Conservation (phyloP, 2,113 vertebrate genomes). For the Amblyornis subalaris region DNA sequence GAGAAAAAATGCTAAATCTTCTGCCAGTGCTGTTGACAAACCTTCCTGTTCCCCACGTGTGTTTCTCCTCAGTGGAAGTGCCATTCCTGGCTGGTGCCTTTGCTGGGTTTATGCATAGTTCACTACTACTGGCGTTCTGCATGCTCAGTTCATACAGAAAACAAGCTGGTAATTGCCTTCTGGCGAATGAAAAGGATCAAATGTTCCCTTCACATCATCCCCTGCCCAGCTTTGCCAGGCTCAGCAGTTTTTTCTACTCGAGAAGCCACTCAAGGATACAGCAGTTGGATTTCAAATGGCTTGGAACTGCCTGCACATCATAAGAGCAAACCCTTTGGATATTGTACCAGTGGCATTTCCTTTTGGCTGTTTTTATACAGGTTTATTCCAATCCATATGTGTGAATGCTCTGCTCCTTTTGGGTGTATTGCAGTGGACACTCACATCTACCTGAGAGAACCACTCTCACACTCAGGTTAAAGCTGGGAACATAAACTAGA, state of each 20-base stretch:
- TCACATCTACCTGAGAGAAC: not conserved
- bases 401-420: not conserved
- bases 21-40: not conserved
- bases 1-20: not conserved
- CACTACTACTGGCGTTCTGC: not conserved
- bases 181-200: not conserved
- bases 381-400: not conserved
- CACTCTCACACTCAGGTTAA: not conserved
- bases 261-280: not conserved
- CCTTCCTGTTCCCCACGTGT: not conserved
- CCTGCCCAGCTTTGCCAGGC: not conserved
- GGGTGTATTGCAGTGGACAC: no score
- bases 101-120: not conserved
- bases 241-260: not conserved
- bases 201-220: not conserved
- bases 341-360: not conserved
- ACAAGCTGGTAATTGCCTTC: not conserved
- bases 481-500: not conserved
- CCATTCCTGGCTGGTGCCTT: not conserved
- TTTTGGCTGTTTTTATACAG: not conserved
- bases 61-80: not conserved
- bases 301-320: not conserved
- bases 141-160: not conserved
- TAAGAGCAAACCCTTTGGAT: not conserved
- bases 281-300: not conserved